Evolutionary conservation across 1,140 invertebrate genomes (phyloP), one percentile per base, ranked within the genome.

Genomic region (Brachionus koreanus): DNA sequence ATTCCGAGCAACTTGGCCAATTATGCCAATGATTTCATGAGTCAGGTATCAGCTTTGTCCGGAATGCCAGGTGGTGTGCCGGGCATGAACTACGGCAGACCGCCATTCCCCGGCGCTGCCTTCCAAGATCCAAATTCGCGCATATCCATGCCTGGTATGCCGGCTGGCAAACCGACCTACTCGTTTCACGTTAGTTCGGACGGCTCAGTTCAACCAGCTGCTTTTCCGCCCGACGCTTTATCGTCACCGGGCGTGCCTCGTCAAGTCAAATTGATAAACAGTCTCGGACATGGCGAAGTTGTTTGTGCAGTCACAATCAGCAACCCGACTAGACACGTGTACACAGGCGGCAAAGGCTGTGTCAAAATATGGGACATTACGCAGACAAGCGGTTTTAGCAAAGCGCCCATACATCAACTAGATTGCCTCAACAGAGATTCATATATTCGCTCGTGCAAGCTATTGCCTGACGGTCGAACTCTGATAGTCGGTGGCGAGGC

Each of bases 331-430:
- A 92, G 95, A 87, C 94, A 96, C 88, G 95, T 98, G 5, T 98
- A 97, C 89, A 98, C 97, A 12, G 97, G 97, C n/a, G 97, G 97
- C 76, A 98, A 98, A 89, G 96, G 97, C 63, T 98, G 95, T 89
- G 96, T 98, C 63, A 98, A 98, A 90, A 93, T 98, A 0, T 92
- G 90, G 90, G 89, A 90, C 83, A 94, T 97, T 12, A 91, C 90
- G 93, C 93, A 94, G 84, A 43, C 42, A 7, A 43, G 10, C 6
- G 46, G 65, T 52, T 75, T 76, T n/a, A 76, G n/a, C 25, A 83
- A 75, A 23, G 23, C 43, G 12, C 94, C 95, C 5, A 92, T 97
- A 2, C 94, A 94, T 83, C 95, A 96, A 87, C 88, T 98, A 63
- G 95, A 98, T 88, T 98, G 96, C 88, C 89, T 97, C 90, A 89